Conservation (phyloP, 1,140 invertebrate genomes). For the Tetragnatha versicolor region DNA sequence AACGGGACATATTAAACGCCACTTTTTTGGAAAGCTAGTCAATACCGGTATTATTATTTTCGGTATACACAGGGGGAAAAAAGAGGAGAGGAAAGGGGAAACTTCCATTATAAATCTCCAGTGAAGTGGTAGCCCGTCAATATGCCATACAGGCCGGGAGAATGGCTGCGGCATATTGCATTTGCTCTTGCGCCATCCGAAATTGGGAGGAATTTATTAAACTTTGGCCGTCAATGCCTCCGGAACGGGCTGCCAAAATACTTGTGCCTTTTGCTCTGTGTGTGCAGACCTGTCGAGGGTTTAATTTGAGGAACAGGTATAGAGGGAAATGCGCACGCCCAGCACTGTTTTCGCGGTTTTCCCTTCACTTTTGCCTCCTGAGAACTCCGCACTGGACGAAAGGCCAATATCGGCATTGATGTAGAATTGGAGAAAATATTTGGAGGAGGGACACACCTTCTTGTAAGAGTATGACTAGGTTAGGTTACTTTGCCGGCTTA, state of each 20-base stretch:
- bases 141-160: slow-evolving; percentile 19
- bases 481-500: no score
- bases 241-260: background rate
- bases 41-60: slow-evolving; percentile 25
- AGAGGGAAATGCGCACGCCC: no score
- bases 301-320: no score
- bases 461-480: no score
- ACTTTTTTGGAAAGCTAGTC: slow-evolving; percentile 20
- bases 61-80: background rate
- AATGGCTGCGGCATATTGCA: slow-evolving; percentile 8
- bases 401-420: no score
- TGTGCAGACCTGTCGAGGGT: no score
- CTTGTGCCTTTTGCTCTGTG: background rate
- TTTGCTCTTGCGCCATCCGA: slow-evolving; percentile 4
- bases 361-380: no score
- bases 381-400: no score
- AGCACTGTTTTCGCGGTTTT: no score
- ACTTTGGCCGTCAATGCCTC: slow-evolving; percentile 18
- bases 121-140: slow-evolving; percentile 32
- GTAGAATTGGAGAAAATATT: no score
- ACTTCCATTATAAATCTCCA: slow-evolving; percentile 35
- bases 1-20: slow-evolving; percentile 29
- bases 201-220: slow-evolving; percentile 26
- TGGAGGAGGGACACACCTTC: no score
- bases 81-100: background rate